These are phyloP conservation scores for Halocynthia aurantium DNA, from an alignment of 23 tunicate genomes.

Conservation along the genomic window DNA sequence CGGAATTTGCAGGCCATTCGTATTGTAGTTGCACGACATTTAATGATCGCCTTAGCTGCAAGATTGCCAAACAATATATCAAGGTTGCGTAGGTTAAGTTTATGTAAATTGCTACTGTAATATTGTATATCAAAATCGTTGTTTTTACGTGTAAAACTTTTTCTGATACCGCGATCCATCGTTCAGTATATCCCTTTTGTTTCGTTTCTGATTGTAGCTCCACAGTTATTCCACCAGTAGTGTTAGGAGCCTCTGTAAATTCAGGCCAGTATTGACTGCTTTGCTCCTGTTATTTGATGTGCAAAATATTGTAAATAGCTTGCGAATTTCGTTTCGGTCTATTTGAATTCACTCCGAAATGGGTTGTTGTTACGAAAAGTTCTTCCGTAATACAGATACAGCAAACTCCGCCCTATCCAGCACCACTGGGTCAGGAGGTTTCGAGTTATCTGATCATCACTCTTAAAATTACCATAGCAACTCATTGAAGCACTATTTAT, in stretches of 20 bases:
- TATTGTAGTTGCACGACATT: conserved; percentile 5
- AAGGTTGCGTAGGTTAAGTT: not conserved
- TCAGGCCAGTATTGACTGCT: conserved; percentile 11
- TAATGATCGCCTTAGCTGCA: conserved; percentile 3
- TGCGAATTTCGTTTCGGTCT: too few relatives aligned
- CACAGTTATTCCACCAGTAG: not conserved
- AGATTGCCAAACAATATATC: not conserved
- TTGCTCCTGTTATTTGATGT: not conserved
- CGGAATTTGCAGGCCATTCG: not conserved
- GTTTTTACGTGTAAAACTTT: not conserved
- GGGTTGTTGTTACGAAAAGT: too few relatives aligned
- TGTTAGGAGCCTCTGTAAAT: not conserved
- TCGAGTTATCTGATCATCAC: too few relatives aligned
- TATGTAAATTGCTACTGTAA: not conserved
- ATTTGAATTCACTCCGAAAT: too few relatives aligned
- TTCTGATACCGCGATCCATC: conserved; percentile 1
- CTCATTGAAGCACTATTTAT: too few relatives aligned
- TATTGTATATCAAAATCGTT: not conserved
- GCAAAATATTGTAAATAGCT: too few relatives aligned
- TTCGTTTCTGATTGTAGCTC: not conserved
- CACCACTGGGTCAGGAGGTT: not conserved
- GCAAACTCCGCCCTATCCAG: too few relatives aligned
- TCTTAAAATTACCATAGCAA: too few relatives aligned
- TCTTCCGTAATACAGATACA: too few relatives aligned
- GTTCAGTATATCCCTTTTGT: not conserved